Evolutionary conservation across 2,888 invertebrate genomes (phyloP).

Genomic region (Diloba caeruleocephala): DNA sequence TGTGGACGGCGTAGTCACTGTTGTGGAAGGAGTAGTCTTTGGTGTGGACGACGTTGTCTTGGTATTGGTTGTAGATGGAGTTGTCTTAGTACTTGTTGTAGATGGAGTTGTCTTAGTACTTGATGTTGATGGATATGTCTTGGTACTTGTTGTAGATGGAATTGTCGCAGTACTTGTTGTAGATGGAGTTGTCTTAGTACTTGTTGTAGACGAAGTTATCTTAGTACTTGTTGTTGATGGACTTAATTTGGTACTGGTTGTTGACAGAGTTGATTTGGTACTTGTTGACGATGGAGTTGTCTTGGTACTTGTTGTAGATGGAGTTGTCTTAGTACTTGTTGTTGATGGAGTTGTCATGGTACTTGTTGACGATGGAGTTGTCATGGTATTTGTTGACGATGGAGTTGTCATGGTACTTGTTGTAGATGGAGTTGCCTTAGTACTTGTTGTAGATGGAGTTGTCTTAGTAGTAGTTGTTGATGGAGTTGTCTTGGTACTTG

Average conservation of each 20-base stretch:
- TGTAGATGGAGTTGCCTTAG: not conserved
- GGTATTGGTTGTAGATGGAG: too few relatives aligned
- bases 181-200: not conserved
- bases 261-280: not conserved
- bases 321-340: not conserved
- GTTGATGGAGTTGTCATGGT: not conserved
- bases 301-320: not conserved
- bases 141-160: not conserved
- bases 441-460: not conserved
- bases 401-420: not conserved
- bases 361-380: not conserved
- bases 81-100: not conserved
- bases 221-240: not conserved
- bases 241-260: not conserved
- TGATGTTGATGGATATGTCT: not conserved
- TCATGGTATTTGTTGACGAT: not conserved
- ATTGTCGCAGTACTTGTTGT: not conserved
- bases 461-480: not conserved
- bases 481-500: not conserved
- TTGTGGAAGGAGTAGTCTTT: too few relatives aligned
- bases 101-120: not conserved
- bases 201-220: not conserved
- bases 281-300: not conserved
- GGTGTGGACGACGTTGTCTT: too few relatives aligned
- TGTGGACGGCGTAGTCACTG: not conserved